A percentile compares a stretch with the other conserved stretches of the same genome.
phyloP scores from a whole-genome alignment of 2,888 invertebrate genomes.

The Drosophila diplacantha region DNA sequence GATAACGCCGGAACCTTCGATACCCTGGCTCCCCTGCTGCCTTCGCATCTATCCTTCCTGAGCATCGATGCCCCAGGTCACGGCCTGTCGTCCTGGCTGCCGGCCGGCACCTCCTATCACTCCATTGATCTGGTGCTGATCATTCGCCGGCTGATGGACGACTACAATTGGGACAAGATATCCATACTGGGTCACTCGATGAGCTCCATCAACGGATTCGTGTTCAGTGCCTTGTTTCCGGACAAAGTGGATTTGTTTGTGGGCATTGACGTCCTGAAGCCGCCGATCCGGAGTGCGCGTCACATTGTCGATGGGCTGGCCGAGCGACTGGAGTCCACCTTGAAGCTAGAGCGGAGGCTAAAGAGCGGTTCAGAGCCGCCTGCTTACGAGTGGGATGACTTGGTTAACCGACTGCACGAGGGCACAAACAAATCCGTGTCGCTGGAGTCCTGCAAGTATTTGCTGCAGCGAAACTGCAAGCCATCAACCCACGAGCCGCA shows the following conservation, averaged over 20 bases:
- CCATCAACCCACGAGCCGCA: constrained; percentile 80
- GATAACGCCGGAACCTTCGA: constrained; percentile 86
- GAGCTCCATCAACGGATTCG: constrained; percentile 81
- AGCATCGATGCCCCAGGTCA: constrained; percentile 85
- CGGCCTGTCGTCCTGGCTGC: constrained; percentile 84
- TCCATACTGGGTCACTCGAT: constrained; percentile 85
- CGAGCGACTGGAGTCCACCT: constrained; percentile 77
- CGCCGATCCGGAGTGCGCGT: constrained; percentile 57
- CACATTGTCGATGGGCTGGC: constrained; percentile 69
- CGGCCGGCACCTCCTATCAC: constrained; percentile 80
- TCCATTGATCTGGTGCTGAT: constrained; percentile 77
- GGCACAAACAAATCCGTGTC: constrained; percentile 81
- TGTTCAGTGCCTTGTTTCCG: constrained; percentile 82
- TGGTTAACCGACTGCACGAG: constrained; percentile 80
- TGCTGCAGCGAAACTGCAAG: constrained; percentile 80
- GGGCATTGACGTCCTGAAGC: constrained; percentile 74
- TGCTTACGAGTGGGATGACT: constrained; percentile 81
- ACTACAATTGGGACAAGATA: constrained; percentile 84
- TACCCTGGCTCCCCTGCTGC: constrained; percentile 82
- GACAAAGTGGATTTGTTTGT: constrained; percentile 78
- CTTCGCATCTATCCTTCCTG: constrained; percentile 79
- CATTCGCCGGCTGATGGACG: constrained; percentile 80
- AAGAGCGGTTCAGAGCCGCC: constrained; percentile 79
- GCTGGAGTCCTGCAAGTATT: constrained; percentile 79
- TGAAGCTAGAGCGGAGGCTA: constrained; percentile 76